Base-by-base conservation (phyloP, 2,797 vertebrate species). In the Okamejei kenojei region DNA sequence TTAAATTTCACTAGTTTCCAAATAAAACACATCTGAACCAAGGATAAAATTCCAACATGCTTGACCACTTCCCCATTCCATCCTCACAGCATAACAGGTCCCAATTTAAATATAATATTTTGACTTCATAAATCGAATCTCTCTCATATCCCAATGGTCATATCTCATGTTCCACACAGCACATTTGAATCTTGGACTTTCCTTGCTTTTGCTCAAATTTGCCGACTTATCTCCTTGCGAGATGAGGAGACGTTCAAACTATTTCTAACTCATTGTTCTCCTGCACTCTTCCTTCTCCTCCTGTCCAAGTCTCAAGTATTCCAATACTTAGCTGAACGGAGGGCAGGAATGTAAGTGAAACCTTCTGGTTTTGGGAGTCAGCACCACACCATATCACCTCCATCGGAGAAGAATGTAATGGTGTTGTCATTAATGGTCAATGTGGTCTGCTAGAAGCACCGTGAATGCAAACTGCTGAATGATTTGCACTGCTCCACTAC, bases 11-110 rank as follows among this genome's bases (percentile, higher is more conserved):
- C 54, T 86, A 1, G 84, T n/a, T 21, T 32, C n/a, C 84, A 35
- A 88, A 65, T 29, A 21, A n/a, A 17, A 68, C n/a, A 79, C 32
- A 19, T 3, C 45, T 15, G n/a, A 32, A 0, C 80, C 80, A 82
- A 82, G 2, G 45, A 82, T 58, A 82, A 61, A 88, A 68, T 88
- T 35, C 84, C n/a, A 88, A 68, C 32, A 9, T 0, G 1, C 63
- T 32, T n/a, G 35, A 88, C 15, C n/a, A 88, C 84, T 88, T 88
- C 63, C 6, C n/a, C 63, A 68, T 68, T 86, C 82, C 45, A 82
- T 82, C 11, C 7, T 29, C 19, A 21, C 58, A 21, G n/a, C 15
- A 32, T 1, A 21, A 7, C 1, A 13, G 32, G 58, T 86, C 29
- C 2, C 58, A 63, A 63, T 86, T 58, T 63, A 68, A 35, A 7